A percentile compares a stretch with the other conserved stretches of the same genome.
These are phyloP conservation scores for Dasyurus viverrinus DNA, from an alignment of 2,113 vertebrate genomes.

Conservation along the genomic window DNA sequence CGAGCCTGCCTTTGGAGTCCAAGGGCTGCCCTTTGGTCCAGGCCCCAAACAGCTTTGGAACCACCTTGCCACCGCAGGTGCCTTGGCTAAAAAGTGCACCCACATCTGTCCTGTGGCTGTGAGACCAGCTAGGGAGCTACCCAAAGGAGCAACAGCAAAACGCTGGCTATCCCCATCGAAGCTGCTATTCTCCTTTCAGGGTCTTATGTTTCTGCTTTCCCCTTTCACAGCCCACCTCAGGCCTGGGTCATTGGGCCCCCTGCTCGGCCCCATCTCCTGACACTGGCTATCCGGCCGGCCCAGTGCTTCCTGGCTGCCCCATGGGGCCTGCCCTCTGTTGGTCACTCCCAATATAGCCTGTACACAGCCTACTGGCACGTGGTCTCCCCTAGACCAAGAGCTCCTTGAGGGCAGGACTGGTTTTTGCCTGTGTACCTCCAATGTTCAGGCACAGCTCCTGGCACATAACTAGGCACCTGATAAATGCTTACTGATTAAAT, in stretches of 20 bases:
- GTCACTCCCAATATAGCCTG: neutral
- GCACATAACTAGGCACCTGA: neutral
- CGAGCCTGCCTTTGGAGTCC: neutral
- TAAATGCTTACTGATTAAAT: neutral
- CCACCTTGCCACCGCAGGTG: neutral
- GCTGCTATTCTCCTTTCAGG: neutral
- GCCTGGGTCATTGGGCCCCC: neutral
- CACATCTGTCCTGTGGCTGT: neutral
- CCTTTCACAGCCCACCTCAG: neutral
- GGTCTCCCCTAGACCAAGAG: neutral
- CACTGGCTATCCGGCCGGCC: too few relatives aligned
- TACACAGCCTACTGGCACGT: neutral
- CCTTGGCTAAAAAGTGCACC: neutral
- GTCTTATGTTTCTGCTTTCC: neutral
- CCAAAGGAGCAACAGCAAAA: neutral
- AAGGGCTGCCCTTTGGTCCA: neutral
- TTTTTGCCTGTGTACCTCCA: neutral
- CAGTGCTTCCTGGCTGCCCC: neutral
- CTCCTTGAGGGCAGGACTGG: neutral
- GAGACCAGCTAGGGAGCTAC: neutral
- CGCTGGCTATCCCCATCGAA: accelerated
- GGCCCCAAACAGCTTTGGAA: neutral
- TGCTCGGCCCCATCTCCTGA: neutral
- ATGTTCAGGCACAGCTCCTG: neutral
- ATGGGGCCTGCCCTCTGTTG: neutral